Evolutionary conservation across 2,113 vertebrate species (phyloP), one percentile per base, ranked within the genome.

Genomic region (Thomomys bottae): DNA sequence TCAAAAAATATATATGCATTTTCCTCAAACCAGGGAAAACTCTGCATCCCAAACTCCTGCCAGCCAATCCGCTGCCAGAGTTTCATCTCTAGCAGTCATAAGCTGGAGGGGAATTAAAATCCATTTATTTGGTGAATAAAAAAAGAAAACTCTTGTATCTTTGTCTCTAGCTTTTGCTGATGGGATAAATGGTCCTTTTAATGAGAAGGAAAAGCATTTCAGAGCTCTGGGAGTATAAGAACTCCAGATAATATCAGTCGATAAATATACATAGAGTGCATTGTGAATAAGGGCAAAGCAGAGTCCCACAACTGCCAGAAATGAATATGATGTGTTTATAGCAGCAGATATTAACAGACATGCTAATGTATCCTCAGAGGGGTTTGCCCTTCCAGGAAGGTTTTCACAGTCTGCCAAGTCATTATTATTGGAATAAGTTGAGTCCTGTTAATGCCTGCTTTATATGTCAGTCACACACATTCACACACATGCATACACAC

Each of bases 241-340:
- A 93, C 42, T 68, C 59, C 30, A 88, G 83, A 90, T 76, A 73
- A 30, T 61, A 94, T 71, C 88, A 77, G 20, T 73, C 78, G 57
- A 75, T 84, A 93, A 90, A 94, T 92, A 89, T 12, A 88, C 49
- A 68, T 38, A 10, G n/a, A 78, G 30, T 72, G 30, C 77, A 96
- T 30, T 79, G 61, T 64, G 88, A 80, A 84, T 73, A 87, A 95
- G 36, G 70, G 84, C 42, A n/a, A 72, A 32, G 40, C 40, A 73
- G 38, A 90, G 30, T 81, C 90, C 86, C 75, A 81, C 79, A 88
- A 40, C 89, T 76, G 83, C 85, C 66, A 54, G 54, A 91, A 88
- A 91, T 68, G 87, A 92, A 91, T 7, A 24, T 90, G 89, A 90
- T 83, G 32, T 83, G 63, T 94, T 93, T 88, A 91, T 94, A 90